These are phyloP conservation scores for Apis mellifera DNA, from an alignment of 1,140 invertebrate species.

Conservation along the genomic window DNA sequence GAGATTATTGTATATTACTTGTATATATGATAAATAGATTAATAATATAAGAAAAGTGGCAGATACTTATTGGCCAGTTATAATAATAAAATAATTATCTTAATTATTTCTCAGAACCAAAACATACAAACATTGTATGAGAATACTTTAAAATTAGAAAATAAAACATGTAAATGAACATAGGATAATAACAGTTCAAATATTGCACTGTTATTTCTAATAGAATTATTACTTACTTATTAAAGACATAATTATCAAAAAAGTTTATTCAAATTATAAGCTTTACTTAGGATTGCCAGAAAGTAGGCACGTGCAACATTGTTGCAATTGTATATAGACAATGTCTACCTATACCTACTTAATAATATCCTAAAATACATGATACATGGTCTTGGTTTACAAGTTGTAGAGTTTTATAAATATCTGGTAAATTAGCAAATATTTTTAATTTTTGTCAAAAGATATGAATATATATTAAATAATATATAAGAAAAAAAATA, in stretches of 20 bases:
- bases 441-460: slow-evolving; percentile 15
- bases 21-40: slow-evolving; percentile 76
- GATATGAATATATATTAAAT: slow-evolving; percentile 6
- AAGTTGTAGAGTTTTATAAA: slow-evolving; percentile 55
- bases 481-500: neutral
- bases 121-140: slow-evolving; percentile 67
- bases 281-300: slow-evolving; percentile 72
- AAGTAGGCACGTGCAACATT: slow-evolving; percentile 63
- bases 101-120: slow-evolving; percentile 76
- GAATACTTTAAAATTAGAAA: slow-evolving; percentile 65
- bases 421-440: slow-evolving; percentile 34
- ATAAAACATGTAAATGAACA: slow-evolving; percentile 61
- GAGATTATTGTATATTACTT: slow-evolving; percentile 74
- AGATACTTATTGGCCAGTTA: slow-evolving; percentile 78
- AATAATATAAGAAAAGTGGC: slow-evolving; percentile 76
- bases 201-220: slow-evolving; percentile 65
- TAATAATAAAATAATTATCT: slow-evolving; percentile 73
- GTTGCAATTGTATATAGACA: slow-evolving; percentile 70
- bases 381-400: slow-evolving; percentile 63
- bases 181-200: slow-evolving; percentile 53
- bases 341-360: slow-evolving; percentile 69
- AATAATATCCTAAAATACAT: slow-evolving; percentile 70
- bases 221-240: slow-evolving; percentile 71
- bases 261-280: slow-evolving; percentile 73
- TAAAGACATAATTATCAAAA: slow-evolving; percentile 70